Conservation (phyloP, 2,797 vertebrate species). For the Sternotherus odoratus region DNA sequence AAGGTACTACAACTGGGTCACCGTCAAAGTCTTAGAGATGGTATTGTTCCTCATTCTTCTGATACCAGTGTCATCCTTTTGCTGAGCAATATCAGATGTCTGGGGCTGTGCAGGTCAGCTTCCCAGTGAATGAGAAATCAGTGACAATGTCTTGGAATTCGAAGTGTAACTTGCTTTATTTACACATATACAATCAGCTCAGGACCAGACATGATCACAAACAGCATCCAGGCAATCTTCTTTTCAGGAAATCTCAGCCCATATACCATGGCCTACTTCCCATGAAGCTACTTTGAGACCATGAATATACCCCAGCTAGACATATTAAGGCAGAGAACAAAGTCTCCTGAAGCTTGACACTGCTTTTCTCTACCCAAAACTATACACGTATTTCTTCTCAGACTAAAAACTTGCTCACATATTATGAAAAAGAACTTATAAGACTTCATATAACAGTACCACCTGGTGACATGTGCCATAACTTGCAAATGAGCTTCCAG, state of each 20-base stretch:
- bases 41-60: not conserved
- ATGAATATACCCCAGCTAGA: not conserved
- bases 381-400: not conserved
- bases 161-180: not conserved
- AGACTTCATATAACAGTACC: not conserved
- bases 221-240: rapidly evolving
- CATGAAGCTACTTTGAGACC: not conserved
- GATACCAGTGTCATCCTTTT: not conserved
- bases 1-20: not conserved
- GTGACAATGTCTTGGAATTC: not conserved
- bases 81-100: not conserved
- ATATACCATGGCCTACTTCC: not conserved
- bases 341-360: not conserved
- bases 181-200: not conserved
- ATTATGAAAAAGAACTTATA: not conserved
- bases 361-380: not conserved
- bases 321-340: not conserved
- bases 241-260: not conserved
- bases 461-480: not conserved
- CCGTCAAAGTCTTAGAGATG: not conserved
- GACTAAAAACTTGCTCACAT: not conserved
- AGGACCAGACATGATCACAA: not conserved
- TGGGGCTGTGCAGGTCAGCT: not conserved
- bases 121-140: not conserved
- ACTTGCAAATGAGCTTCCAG: not conserved